Percentiles rank a stretch among this genome's conserved stretches.
Evolutionary conservation across 2,113 vertebrate species (phyloP).

Genomic region (Salvelinus fontinalis): DNA sequence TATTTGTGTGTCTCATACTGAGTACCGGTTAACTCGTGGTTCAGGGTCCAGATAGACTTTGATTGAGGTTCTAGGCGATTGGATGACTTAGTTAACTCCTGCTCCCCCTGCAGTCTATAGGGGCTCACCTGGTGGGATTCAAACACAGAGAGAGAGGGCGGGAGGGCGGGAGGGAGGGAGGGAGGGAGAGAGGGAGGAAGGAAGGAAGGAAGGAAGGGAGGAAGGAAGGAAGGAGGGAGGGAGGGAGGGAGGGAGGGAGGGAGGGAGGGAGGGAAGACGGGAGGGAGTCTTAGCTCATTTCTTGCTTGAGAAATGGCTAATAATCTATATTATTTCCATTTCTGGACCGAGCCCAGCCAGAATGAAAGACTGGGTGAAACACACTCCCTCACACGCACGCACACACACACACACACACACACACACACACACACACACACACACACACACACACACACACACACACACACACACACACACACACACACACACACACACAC

Average conservation of each 20-base stretch:
- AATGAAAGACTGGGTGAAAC: slow-evolving; percentile 58
- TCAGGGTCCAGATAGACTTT: neutral
- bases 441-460: neutral
- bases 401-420: neutral
- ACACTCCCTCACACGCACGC: slow-evolving; percentile 12
- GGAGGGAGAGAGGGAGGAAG: neutral
- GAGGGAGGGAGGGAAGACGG: neutral
- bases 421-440: neutral
- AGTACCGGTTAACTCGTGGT: neutral
- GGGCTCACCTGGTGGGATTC: neutral
- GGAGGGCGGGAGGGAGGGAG: neutral
- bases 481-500: no score
- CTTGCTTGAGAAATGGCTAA: slow-evolving; percentile 64
- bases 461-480: no score
- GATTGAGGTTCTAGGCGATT: neutral
- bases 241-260: neutral
- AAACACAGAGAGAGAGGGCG: neutral
- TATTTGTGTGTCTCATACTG: neutral
- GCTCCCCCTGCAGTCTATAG: neutral
- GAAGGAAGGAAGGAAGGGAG: no score
- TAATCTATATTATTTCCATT: slow-evolving; percentile 77
- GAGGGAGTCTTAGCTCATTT: slow-evolving; percentile 24
- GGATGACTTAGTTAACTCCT: neutral
- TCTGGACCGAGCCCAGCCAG: slow-evolving; percentile 73
- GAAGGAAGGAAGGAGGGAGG: no score